Conservation (phyloP, 2,888 invertebrate genomes). For the Blera fallax region DNA sequence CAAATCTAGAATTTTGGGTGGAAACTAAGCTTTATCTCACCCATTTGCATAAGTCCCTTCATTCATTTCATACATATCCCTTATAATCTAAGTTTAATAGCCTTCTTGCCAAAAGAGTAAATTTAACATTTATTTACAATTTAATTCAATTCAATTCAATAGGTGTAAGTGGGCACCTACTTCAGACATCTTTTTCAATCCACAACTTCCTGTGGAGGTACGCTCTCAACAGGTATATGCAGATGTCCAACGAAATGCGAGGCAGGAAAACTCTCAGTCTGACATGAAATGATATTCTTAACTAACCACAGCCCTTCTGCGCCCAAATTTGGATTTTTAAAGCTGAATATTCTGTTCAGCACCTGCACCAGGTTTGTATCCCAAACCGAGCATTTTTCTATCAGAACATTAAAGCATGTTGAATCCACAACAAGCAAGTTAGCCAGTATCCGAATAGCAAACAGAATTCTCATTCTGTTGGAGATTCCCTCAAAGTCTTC, state of each 20-base stretch:
- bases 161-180: no score
- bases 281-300: conserved; percentile 72
- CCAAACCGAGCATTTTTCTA: conserved; percentile 71
- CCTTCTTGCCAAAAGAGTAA: conserved; percentile 25
- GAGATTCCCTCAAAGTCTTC: conserved; percentile 52
- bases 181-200: not conserved
- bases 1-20: no score
- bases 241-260: conserved; percentile 48
- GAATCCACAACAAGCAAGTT: conserved; percentile 75
- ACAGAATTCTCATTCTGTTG: conserved; percentile 74
- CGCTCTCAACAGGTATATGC: conserved; percentile 18
- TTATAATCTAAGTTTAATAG: no score
- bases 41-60: no score
- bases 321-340: conserved; percentile 68
- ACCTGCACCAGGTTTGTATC: conserved; percentile 70
- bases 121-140: conserved; percentile 34
- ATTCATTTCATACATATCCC: no score
- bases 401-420: conserved; percentile 38
- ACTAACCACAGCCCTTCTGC: conserved; percentile 76
- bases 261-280: conserved; percentile 31
- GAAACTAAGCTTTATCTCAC: no score
- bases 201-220: not conserved
- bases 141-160: no score
- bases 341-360: conserved; percentile 76
- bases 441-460: conserved; percentile 75